Evolutionary conservation across 1,140 invertebrate species (phyloP).

Genomic region (Ceratitis capitata): DNA sequence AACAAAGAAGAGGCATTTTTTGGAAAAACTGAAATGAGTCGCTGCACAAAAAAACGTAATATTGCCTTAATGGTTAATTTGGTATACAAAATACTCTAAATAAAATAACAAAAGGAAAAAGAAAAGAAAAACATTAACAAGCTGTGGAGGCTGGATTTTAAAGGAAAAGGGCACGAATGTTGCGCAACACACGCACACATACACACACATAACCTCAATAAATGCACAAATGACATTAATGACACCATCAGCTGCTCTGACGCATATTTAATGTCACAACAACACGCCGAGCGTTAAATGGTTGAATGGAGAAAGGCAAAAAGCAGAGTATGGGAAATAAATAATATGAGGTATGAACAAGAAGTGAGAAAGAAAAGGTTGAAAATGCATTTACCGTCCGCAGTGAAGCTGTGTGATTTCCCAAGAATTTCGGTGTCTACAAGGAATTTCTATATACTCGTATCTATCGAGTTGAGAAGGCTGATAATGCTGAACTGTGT

Average conservation of each 20-base stretch:
- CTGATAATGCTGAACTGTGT: neutral
- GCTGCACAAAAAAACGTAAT: neutral
- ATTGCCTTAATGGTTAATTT: slow-evolving; percentile 17
- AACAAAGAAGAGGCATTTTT: neutral
- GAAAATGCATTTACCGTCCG: neutral
- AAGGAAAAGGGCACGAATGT: neutral
- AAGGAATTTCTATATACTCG: neutral
- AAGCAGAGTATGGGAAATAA: neutral
- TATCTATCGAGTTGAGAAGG: neutral
- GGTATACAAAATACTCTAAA: neutral
- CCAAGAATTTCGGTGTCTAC: neutral
- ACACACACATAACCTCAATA: neutral
- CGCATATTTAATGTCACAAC: slow-evolving; percentile 35
- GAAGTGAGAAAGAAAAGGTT: neutral
- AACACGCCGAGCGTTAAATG: too few relatives aligned
- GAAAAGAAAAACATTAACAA: neutral
- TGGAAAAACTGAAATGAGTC: neutral
- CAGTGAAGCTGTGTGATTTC: neutral
- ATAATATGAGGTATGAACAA: too few relatives aligned
- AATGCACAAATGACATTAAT: slow-evolving; percentile 24
- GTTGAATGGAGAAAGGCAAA: neutral
- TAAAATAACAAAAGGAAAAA: neutral
- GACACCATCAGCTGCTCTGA: slow-evolving; percentile 25
- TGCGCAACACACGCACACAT: neutral
- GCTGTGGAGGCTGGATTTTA: neutral